Conservation (phyloP, 2,888 invertebrate genomes). For the Oasisia sp. region DNA sequence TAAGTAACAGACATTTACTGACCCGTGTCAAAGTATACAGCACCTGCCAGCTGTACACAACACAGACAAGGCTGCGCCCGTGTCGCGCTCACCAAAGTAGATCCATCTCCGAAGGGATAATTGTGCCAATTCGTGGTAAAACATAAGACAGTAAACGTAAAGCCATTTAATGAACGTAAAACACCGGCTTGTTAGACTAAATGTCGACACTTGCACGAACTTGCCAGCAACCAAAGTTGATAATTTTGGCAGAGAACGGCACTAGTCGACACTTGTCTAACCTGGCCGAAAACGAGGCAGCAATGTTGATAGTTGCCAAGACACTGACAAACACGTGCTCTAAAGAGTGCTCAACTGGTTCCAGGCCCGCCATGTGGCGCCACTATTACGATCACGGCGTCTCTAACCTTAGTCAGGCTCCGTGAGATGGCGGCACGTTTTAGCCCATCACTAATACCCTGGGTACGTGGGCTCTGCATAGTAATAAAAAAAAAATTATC, state of each 20-base stretch:
- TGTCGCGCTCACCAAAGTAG: neutral
- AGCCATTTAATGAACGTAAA: neutral
- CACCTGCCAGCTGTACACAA: neutral
- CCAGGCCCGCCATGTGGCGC: neutral
- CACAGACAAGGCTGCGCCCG: neutral
- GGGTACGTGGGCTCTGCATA: no score
- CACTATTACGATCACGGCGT: neutral
- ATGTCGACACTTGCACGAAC: slow-evolving; percentile 5
- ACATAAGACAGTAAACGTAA: neutral
- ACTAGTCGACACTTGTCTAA: neutral
- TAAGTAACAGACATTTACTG: neutral
- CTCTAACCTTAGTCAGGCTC: no score
- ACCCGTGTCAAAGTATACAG: neutral
- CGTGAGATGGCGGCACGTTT: no score
- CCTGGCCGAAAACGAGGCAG: neutral
- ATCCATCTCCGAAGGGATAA: neutral
- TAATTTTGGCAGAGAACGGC: neutral
- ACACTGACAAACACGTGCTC: slow-evolving; percentile 17
- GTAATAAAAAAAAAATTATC: no score
- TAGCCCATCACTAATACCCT: no score
- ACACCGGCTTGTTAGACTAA: neutral
- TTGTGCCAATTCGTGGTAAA: neutral
- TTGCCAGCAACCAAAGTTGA: neutral
- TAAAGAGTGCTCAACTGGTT: neutral
- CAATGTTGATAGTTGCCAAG: slow-evolving; percentile 17